phyloP scores from a whole-genome alignment of 2,113 vertebrate species.

The Mormyrus lacerda region DNA sequence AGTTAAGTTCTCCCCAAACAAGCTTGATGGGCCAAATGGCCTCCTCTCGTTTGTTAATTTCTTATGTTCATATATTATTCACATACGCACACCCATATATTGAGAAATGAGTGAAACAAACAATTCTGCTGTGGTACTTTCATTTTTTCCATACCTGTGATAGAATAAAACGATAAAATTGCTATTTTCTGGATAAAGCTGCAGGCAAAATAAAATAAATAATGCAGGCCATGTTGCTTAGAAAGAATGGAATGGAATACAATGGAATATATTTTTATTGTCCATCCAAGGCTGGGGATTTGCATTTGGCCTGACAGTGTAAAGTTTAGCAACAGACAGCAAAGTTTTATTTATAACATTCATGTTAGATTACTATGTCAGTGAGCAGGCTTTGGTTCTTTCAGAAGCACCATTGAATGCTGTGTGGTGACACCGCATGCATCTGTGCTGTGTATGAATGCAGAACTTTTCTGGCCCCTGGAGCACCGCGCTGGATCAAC shows the following conservation, averaged over 20 bases:
- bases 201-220: neutral
- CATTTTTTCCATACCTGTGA: no score
- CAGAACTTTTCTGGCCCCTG: slow-evolving; percentile 90
- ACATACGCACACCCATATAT: no score
- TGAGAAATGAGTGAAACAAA: no score
- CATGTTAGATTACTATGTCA: neutral
- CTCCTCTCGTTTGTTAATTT: no score
- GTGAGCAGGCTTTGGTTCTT: neutral
- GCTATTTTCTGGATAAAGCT: neutral
- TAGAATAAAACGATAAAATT: neutral
- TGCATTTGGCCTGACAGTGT: neutral
- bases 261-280: neutral
- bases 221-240: neutral
- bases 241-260: neutral
- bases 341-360: neutral
- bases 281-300: neutral
- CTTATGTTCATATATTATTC: no score
- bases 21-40: no score
- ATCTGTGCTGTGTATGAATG: neutral
- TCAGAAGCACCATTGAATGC: neutral
- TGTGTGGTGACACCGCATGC: neutral
- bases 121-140: no score
- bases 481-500: slow-evolving; percentile 95
- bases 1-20: no score
- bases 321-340: neutral